Conservation (phyloP, 2,888 invertebrate genomes). For the Lamproptera curius region DNA sequence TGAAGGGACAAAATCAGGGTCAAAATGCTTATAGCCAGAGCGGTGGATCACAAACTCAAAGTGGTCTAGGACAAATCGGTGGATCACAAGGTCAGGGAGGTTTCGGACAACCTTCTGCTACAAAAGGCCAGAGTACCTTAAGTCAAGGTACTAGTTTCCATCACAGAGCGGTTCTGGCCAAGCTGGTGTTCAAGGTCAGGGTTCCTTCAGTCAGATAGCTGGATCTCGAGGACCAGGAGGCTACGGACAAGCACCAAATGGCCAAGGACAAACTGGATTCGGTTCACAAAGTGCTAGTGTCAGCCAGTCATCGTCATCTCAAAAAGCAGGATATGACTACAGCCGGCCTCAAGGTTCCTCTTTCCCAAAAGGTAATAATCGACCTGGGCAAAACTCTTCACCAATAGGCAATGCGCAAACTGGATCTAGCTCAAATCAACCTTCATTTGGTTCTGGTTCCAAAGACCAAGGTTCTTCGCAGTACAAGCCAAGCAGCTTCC, state of each 20-base stretch:
- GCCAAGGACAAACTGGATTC: not conserved
- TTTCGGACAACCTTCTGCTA: constrained; percentile 16
- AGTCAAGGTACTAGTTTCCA: not conserved
- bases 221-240: not conserved
- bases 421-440: constrained; percentile 5
- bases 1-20: not conserved
- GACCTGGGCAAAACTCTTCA: constrained; percentile 17
- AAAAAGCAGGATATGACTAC: constrained; percentile 30
- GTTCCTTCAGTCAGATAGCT: constrained; percentile 11
- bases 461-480: constrained; percentile 4
- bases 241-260: constrained; percentile 9
- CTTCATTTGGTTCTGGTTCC: constrained; percentile 18
- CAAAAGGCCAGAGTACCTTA: constrained; percentile 14
- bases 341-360: constrained; percentile 27
- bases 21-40: constrained; percentile 4
- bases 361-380: constrained; percentile 6
- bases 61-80: not conserved
- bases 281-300: not conserved
- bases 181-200: constrained; percentile 15
- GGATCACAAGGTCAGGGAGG: constrained; percentile 4
- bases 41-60: constrained; percentile 4
- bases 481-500: not conserved
- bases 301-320: not conserved
- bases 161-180: constrained; percentile 4
- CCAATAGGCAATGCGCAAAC: not conserved